These are phyloP conservation scores for Rhyacichthys aspro DNA, from an alignment of 2,797 vertebrate species.

Conservation along the genomic window DNA sequence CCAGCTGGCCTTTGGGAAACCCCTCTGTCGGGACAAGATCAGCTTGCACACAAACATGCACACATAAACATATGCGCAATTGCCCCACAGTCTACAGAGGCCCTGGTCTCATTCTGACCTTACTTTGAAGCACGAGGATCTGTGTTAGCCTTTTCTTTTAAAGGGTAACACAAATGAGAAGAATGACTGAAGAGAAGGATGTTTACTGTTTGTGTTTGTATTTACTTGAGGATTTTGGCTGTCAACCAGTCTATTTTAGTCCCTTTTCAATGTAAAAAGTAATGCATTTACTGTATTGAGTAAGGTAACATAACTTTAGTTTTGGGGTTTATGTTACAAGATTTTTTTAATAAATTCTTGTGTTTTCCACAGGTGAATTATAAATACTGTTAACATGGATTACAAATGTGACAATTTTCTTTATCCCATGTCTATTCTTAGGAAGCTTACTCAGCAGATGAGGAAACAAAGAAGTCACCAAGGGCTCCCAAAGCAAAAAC, in stretches of 20 bases:
- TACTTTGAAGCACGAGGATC: slow-evolving; percentile 8
- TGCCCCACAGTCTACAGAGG: slow-evolving; percentile 8
- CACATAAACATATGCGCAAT: slow-evolving; percentile 19
- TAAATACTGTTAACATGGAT: slow-evolving; percentile 3
- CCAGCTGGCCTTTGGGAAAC: slow-evolving; percentile 44
- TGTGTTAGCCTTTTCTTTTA: slow-evolving; percentile 14
- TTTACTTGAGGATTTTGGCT: slow-evolving; percentile 1
- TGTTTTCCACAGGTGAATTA: background rate
- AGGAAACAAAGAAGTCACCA: slow-evolving; percentile 39
- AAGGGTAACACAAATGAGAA: slow-evolving; percentile 19
- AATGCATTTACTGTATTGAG: too few relatives aligned
- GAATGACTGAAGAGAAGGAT: too few relatives aligned
- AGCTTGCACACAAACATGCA: slow-evolving; percentile 48
- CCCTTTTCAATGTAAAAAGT: slow-evolving; percentile 1
- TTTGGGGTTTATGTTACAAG: slow-evolving; percentile 4
- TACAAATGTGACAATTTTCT: slow-evolving; percentile 10
- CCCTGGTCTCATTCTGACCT: slow-evolving; percentile 4
- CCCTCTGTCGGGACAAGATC: slow-evolving; percentile 40
- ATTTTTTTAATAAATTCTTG: slow-evolving; percentile 3
- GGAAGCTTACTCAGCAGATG: slow-evolving; percentile 58
- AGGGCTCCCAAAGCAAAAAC: slow-evolving; percentile 36
- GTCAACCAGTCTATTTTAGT: slow-evolving; percentile 26
- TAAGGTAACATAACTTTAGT: too few relatives aligned
- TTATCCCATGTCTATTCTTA: slow-evolving; percentile 52
- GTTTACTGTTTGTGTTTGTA: slow-evolving; percentile 14